Percentiles rank a stretch among this genome's conserved stretches.
Conservation (phyloP, 2,113 vertebrate species). For the Stigmatopora argus region DNA sequence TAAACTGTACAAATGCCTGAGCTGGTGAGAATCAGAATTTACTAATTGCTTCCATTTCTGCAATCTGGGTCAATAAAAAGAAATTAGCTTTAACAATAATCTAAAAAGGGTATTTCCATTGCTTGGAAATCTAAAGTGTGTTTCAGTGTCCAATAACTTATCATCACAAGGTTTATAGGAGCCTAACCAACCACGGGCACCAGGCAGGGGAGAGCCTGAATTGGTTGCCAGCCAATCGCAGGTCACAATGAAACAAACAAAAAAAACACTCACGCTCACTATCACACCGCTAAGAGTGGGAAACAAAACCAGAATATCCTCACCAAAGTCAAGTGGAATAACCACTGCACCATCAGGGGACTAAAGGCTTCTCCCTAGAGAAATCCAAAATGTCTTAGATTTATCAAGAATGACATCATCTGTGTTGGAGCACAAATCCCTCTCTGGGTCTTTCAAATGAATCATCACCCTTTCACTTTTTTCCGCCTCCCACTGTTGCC, state of each 20-base stretch:
- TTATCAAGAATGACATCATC: constrained; percentile 1
- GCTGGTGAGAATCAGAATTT: not conserved
- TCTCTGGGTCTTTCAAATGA: not conserved
- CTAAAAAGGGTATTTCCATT: not conserved
- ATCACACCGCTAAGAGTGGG: no score
- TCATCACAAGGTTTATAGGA: not conserved
- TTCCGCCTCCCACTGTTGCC: not conserved
- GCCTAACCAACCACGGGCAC: no score
- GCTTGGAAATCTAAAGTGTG: no score
- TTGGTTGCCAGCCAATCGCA: no score
- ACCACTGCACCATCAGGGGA: no score
- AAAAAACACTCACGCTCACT: not conserved
- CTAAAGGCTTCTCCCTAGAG: not conserved
- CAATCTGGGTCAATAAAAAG: not conserved
- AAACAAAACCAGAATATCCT: not conserved
- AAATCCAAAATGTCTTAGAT: not conserved
- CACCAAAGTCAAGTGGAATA: no score
- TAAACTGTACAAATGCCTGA: not conserved
- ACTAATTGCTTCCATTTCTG: no score
- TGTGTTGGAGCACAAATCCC: not conserved
- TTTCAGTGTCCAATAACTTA: not conserved
- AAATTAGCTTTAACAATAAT: not conserved
- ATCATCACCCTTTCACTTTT: constrained; percentile 4
- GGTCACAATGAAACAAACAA: not conserved
- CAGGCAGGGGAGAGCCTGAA: no score